Base-by-base conservation (phyloP, 2,113 vertebrate genomes). In the Hipposideros armiger region DNA sequence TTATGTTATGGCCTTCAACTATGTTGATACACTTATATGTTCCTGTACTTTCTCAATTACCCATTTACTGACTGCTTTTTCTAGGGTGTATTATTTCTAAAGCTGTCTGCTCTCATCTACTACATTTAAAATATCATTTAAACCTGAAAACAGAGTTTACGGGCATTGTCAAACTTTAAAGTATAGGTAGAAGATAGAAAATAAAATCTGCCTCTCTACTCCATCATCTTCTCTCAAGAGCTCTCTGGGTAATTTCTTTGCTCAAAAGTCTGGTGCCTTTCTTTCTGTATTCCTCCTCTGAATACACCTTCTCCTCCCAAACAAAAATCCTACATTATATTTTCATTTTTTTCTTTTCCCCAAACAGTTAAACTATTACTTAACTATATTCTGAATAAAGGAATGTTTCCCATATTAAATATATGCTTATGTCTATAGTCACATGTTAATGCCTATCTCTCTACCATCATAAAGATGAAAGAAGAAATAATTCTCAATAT, bases 401-500 rank as follows among this genome's bases (percentile, higher is more conserved):
- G 13, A 90, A 67, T 64, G 1, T 60, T 36, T 10, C n/a, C 4
- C 4, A 32, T 88, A 47, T 47, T 78, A 56, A 86, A 45, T 67
- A n/a, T 26, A 30, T 58, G 5, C 84, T 52, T 3, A 45, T 84
- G 30, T 73, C 7, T 78, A n/a, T 90, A 52, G 36, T 88, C 4
- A 69, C 5, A 47, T 77, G 40, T 64, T 45, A 72, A 86, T 2
- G 19, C 22, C 36, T 82, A 10, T 58, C 11, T 72, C 3, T 93
- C n/a, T 67, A 80, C 9, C 30, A 56, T 86, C 80, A 72, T 81
- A 76, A 94, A 87, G 3, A 64, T 47, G 24, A 80, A 96, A 77
- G 4, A 36, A 78, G 4, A 78, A 54, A 52, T 42, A n/a, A 36
- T 78, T 95, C 13, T 82, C 40, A 42, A 28, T 73, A 19, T 1